Evolutionary conservation across 2,113 vertebrate species (phyloP).

Genomic region (Zingel zingel): DNA sequence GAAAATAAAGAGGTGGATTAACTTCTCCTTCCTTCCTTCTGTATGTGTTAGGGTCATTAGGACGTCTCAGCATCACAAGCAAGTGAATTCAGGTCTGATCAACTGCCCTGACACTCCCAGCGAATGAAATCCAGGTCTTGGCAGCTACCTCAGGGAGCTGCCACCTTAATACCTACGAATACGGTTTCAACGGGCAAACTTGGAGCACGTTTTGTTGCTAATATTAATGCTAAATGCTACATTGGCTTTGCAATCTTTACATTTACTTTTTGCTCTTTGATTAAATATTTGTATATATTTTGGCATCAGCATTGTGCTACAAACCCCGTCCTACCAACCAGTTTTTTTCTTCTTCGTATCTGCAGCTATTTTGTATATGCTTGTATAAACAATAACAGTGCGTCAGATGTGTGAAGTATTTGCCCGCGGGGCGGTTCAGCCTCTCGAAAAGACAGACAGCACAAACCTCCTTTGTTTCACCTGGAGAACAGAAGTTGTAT

Average conservation of each 20-base stretch:
- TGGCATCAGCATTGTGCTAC: background rate
- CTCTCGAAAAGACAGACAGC: conserved; percentile 79
- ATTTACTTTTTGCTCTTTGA: background rate
- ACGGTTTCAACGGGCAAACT: background rate
- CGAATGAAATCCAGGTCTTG: conserved; percentile 19
- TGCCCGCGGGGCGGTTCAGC: conserved; percentile 82
- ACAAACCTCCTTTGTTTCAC: conserved; percentile 89
- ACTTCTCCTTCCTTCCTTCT: background rate
- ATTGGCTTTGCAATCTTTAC: background rate
- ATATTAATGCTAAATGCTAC: background rate
- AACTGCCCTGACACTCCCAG: conserved; percentile 46
- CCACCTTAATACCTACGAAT: background rate
- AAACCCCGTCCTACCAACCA: background rate
- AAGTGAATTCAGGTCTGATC: conserved; percentile 47
- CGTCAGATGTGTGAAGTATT: conserved; percentile 79
- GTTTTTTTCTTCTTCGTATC: conserved; percentile 7
- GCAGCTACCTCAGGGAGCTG: background rate
- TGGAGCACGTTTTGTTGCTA: background rate
- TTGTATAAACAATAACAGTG: conserved; percentile 84
- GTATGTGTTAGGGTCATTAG: background rate
- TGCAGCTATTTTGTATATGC: conserved; percentile 57
- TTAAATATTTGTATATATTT: background rate
- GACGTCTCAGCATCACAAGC: conserved; percentile 10
- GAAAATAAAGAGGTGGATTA: background rate
- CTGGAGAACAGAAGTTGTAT: conserved; percentile 82